phyloP scores from a whole-genome alignment of 1,140 invertebrate species.

The Tetramorium simillimum region DNA sequence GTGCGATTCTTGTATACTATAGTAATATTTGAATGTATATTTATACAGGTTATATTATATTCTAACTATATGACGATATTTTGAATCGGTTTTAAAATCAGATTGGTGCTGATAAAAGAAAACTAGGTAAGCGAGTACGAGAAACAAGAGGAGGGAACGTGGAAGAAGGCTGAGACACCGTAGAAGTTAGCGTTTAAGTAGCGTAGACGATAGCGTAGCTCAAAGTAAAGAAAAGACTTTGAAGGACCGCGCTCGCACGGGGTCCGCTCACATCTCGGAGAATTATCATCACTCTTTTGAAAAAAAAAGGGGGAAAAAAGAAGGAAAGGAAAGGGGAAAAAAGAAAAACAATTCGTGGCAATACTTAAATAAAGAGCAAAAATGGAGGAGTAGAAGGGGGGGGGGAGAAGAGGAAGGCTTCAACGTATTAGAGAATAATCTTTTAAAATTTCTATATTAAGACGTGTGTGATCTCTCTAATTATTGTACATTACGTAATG shows the following conservation, averaged over 20 bases:
- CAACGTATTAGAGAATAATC: conserved; percentile 84
- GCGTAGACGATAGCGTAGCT: conserved; percentile 83
- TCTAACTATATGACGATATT: conserved; percentile 84
- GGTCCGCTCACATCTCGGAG: conserved; percentile 54
- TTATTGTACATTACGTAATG: conserved; percentile 83
- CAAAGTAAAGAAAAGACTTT: conserved; percentile 73
- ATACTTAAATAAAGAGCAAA: conserved; percentile 79
- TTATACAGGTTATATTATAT: conserved; percentile 83
- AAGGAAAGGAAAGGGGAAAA: neutral
- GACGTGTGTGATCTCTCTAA: conserved; percentile 86
- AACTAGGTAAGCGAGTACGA: conserved; percentile 77
- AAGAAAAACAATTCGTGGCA: conserved; percentile 81
- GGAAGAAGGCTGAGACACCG: conserved; percentile 85
- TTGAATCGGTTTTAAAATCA: conserved; percentile 84
- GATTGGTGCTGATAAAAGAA: conserved; percentile 84
- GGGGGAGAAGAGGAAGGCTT: conserved; percentile 67
- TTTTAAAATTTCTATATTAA: conserved; percentile 86
- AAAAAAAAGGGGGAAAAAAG: neutral
- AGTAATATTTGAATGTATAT: conserved; percentile 85
- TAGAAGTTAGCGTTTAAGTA: conserved; percentile 80
- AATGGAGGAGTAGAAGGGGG: conserved; percentile 37
- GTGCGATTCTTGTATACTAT: conserved; percentile 85
- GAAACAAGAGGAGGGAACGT: conserved; percentile 80
- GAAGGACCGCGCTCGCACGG: conserved; percentile 63
- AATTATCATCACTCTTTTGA: conserved; percentile 71